Evolutionary conservation across 1,140 invertebrate species (phyloP), one percentile per base, ranked within the genome.

Genomic region (Drosophila pseudoananassae): DNA sequence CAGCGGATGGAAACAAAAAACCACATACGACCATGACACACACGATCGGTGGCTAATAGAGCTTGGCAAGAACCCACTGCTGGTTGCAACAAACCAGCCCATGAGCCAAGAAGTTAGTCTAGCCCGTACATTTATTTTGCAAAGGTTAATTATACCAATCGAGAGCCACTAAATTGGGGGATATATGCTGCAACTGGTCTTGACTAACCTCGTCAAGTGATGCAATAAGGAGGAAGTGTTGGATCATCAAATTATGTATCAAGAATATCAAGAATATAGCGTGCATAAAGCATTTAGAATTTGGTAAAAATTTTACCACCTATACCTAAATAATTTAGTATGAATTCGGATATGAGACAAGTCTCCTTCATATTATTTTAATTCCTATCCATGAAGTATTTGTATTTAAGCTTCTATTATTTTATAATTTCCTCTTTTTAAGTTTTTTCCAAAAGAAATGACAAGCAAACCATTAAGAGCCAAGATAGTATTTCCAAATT

Each of bases 11-110:
- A 31, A 10, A 8, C 12, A 25, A 69, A 54, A 69, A 38, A 53
- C 49, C 55, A 4, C 49, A 27, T 5, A 10, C 23, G 63, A 68
- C 66, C 66, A 69, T 69, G 66, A 69, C 66, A 68, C 66, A 69
- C 63, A 69, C 65, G 65, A 69, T 55, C 65, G 43, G 63, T 69
- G 66, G 66, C 20, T 27, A 68, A 69, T 69, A 47, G 50, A 31
- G 49, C 60, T 53, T 17, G 8, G 27, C 12, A 10, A 29, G 36
- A 65, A 65, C 29, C 47, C 23, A 64, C 29, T 47, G 29, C 20
- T 27, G 17, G 17, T 23, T 68, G 66, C 66, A 69, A 49, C 12
- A 46, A 33, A 38, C 66, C 66, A 69, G 36, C 25, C 43, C 17
- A 25, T 25, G 14, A 40, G 7, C 33, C 51, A 69, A 69, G 66